Base-by-base conservation (phyloP, 2,888 invertebrate species). In the Stenotaenia linearis region DNA sequence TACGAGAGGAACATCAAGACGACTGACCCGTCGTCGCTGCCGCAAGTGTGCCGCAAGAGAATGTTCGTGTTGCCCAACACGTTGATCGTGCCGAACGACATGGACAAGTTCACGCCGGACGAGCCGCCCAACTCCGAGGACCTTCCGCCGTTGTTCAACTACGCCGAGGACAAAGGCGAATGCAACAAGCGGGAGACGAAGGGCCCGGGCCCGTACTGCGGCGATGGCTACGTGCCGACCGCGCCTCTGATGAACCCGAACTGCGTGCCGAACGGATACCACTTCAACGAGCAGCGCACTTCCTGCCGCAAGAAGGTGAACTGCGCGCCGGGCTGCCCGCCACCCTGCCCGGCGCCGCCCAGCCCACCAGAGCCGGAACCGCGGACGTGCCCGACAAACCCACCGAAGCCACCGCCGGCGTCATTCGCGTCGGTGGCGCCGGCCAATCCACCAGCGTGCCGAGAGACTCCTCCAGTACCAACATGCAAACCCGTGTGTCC, bases 121-220 rank as follows among this genome's bases (percentile, higher is more conserved):
- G 12, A 45, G 15, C 78, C 78, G n/a, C 78, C 78, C 1, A 12
- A 30, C 18, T 15, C 50, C 1, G 78, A 78, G 12, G 28, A 78
- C 5, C 28, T 78, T 28, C 78, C 78, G 18, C 35, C 32, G 9
- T n/a, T 18, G 21, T 77, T 21, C 77, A 35, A 15, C 6, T 77
- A 77, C 37, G 77, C 37, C n/a, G 77, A 77, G 12, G 77, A 77
- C 37, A 35, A 37, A 21, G 77, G 75, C n/a, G 75, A 75, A 23
- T 75, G 75, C 32, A 75, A 75, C 15, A 75, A 75, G 15, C 0
- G 75, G 28, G 75, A 75, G 10, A 75, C 75, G 75, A 18, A 32
- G 18, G 75, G 75, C 12, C 32, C 30, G 5, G 75, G 75, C 1
- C 75, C 75, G 2, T 75, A 75, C 15, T 75, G 75, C 15, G 75